These are phyloP conservation scores for Macroteleia sp. DNA, from an alignment of 2,888 invertebrate species.

Conservation along the genomic window DNA sequence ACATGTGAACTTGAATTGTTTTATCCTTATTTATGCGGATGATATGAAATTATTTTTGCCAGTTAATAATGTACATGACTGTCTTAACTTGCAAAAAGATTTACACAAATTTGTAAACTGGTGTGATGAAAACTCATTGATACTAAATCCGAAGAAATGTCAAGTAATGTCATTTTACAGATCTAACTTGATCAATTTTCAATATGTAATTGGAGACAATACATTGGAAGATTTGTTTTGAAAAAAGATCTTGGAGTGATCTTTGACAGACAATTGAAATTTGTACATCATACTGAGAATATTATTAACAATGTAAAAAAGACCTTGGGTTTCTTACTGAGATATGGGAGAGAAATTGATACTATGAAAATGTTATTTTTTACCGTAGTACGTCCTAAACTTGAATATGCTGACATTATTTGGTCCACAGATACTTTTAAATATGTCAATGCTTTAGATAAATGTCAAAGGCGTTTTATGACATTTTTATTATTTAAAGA, in stretches of 20 bases:
- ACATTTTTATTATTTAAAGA: too few relatives aligned
- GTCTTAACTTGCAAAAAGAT: not conserved
- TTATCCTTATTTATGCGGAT: not conserved
- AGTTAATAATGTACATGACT: not conserved
- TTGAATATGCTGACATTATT: not conserved
- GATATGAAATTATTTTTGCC: not conserved
- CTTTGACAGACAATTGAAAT: too few relatives aligned
- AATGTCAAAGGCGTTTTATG: too few relatives aligned
- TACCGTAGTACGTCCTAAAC: not conserved
- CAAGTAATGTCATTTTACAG: not conserved
- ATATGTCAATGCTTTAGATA: too few relatives aligned
- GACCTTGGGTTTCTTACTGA: too few relatives aligned
- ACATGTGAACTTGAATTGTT: not conserved
- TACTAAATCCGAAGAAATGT: not conserved
- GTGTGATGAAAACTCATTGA: not conserved
- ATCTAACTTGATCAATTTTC: not conserved
- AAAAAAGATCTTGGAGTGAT: not conserved
- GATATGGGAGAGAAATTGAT: not conserved
- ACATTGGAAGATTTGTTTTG: not conserved
- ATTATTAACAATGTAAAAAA: not conserved
- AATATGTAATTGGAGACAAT: not conserved
- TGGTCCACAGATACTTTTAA: too few relatives aligned
- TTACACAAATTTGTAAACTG: not conserved
- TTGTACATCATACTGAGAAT: too few relatives aligned
- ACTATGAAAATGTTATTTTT: not conserved